Evolutionary conservation across 2,113 vertebrate species (phyloP).

Genomic region (Nycticorax nycticorax): DNA sequence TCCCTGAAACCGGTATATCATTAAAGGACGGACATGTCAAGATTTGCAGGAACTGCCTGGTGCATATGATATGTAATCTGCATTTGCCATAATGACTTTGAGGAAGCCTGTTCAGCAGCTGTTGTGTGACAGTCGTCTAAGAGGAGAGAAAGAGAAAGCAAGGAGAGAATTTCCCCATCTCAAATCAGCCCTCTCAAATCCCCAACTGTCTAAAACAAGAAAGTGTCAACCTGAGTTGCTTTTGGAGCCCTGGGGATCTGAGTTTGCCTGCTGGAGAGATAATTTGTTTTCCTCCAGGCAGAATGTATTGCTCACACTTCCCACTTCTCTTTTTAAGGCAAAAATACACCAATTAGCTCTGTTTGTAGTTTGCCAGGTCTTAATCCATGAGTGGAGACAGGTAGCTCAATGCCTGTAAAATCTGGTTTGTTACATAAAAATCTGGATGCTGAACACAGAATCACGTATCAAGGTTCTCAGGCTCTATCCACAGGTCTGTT

Average conservation of each 20-base stretch:
- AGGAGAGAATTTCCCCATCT: neutral
- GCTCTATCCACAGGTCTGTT: neutral
- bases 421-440: neutral
- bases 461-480: neutral
- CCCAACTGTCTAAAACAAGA: neutral
- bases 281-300: conserved; percentile 14
- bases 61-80: neutral
- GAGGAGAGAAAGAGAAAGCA: neutral
- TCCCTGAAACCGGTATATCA: neutral
- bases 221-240: neutral
- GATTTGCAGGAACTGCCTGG: neutral
- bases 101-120: neutral
- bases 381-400: neutral
- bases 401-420: neutral
- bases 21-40: neutral
- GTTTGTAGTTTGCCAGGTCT: neutral
- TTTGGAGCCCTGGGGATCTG: neutral
- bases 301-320: neutral
- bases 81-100: neutral
- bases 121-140: neutral
- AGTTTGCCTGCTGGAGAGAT: neutral
- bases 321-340: neutral
- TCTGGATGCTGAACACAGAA: neutral
- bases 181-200: neutral
- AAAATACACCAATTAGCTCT: neutral